Percentiles rank a stretch among this genome's conserved stretches.
Conservation (phyloP, 2,797 vertebrate genomes). For the Psittacula derbiana region DNA sequence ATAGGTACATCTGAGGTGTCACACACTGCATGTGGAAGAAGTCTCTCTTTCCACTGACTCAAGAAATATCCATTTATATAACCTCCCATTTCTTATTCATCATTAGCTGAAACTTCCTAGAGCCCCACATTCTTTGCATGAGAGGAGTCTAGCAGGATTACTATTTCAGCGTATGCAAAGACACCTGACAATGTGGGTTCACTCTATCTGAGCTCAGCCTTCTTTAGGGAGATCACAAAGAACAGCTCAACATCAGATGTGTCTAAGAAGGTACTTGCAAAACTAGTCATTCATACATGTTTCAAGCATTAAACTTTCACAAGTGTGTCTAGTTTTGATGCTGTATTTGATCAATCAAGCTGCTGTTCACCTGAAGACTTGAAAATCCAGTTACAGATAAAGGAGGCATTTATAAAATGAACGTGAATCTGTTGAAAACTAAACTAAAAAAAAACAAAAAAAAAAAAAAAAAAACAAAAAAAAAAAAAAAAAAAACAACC, state of each 20-base stretch:
- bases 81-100: not conserved
- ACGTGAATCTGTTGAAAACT: not conserved
- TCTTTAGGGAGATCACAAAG: not conserved
- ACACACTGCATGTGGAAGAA: not conserved
- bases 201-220: not conserved
- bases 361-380: not conserved
- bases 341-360: not conserved
- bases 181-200: not conserved
- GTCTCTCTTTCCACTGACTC: not conserved
- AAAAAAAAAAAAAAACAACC: no score
- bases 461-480: no score
- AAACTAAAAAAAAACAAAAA: not conserved
- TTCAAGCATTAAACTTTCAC: not conserved
- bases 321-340: not conserved
- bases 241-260: not conserved
- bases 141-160: not conserved
- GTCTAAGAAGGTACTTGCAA: not conserved
- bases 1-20: not conserved
- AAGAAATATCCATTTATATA: not conserved
- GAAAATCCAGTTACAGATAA: not conserved
- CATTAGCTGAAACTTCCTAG: not conserved
- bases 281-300: not conserved
- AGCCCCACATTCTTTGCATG: not conserved
- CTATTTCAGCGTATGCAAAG: not conserved
- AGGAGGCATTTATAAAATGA: not conserved